These are phyloP conservation scores for Glaucomys volans DNA, from an alignment of 2,113 vertebrate genomes.

Conservation along the genomic window DNA sequence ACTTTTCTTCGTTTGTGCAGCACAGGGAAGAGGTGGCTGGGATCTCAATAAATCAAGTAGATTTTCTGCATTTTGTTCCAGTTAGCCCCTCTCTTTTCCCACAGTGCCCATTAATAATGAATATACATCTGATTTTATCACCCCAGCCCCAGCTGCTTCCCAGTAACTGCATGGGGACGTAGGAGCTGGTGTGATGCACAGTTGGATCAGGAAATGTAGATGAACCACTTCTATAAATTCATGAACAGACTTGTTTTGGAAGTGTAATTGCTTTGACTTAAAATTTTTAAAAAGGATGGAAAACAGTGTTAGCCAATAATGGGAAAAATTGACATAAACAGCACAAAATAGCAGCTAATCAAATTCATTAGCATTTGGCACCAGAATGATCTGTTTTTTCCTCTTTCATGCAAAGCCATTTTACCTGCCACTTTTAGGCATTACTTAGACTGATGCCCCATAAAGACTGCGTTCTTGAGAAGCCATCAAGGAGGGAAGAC, in stretches of 20 bases:
- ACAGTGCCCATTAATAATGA: background rate
- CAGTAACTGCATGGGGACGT: background rate
- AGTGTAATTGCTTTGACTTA: background rate
- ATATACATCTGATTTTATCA: background rate
- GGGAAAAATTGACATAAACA: background rate
- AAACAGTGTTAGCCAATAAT: background rate
- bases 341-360: background rate
- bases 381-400: constrained; percentile 3
- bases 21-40: background rate
- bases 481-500: background rate
- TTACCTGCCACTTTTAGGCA: background rate
- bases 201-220: background rate
- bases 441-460: background rate
- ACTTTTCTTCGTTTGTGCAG: background rate
- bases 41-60: background rate
- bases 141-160: background rate
- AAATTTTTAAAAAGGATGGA: background rate
- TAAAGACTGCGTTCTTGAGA: constrained; percentile 31
- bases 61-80: background rate
- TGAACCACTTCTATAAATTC: background rate
- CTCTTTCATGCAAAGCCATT: constrained; percentile 51
- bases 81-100: background rate
- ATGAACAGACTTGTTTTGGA: background rate
- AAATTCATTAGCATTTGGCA: background rate
- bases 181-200: background rate